Evolutionary conservation across 2,113 vertebrate species (phyloP).

Genomic region (Nannospalax galili): DNA sequence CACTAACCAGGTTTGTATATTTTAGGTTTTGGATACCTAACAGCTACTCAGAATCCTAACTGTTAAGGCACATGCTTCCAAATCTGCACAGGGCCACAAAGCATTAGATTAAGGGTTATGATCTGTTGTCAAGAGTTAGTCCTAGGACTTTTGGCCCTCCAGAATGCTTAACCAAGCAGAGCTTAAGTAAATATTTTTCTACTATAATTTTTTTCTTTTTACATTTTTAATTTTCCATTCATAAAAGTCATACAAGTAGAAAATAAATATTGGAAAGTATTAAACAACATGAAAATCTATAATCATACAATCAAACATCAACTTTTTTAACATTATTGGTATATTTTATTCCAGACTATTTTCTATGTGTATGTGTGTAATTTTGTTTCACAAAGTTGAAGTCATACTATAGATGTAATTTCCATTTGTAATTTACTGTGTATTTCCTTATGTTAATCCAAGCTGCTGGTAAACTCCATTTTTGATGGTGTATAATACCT

Average conservation of each 20-base stretch:
- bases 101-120: not conserved
- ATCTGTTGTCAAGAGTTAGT: not conserved
- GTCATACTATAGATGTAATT: not conserved
- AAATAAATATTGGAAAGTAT: constrained; percentile 52
- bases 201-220: constrained; percentile 34
- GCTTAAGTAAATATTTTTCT: constrained; percentile 37
- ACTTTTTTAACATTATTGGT: not conserved
- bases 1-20: not conserved
- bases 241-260: constrained; percentile 32
- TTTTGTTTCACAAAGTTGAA: constrained; percentile 13
- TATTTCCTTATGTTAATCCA: not conserved
- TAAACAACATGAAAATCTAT: not conserved
- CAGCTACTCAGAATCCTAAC: not conserved
- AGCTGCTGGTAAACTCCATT: not conserved
- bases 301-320: not conserved
- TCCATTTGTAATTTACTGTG: not conserved
- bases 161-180: constrained; percentile 24
- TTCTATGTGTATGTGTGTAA: not conserved
- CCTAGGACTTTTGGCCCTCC: not conserved
- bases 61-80: not conserved
- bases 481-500: not conserved
- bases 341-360: not conserved
- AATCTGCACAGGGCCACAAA: not conserved
- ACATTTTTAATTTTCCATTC: constrained; percentile 30
- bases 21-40: constrained; percentile 19